Conservation (phyloP, 2,888 invertebrate genomes). For the Lasioglossum lativentre region DNA sequence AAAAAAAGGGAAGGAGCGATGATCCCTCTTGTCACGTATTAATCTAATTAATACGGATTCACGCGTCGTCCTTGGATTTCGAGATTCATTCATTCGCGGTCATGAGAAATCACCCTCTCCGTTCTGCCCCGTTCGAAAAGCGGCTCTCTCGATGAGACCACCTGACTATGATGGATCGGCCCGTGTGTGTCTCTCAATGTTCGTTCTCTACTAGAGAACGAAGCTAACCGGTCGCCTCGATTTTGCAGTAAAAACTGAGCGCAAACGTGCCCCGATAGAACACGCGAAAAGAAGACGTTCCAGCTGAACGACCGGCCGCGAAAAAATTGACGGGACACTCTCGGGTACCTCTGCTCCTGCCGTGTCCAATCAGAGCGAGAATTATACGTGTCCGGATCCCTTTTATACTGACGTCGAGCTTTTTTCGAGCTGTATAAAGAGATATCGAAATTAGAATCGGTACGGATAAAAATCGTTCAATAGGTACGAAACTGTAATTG, state of each 20-base stretch:
- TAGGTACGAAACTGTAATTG: background rate
- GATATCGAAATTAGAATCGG: no score
- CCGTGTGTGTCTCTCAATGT: slow-evolving; percentile 43
- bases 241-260: slow-evolving; percentile 44
- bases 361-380: background rate
- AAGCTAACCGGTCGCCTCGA: slow-evolving; percentile 44
- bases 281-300: slow-evolving; percentile 10
- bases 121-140: slow-evolving; percentile 58
- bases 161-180: slow-evolving; percentile 70
- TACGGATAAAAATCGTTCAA: background rate
- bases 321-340: slow-evolving; percentile 9
- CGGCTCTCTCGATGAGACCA: slow-evolving; percentile 64
- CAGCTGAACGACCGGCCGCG: background rate
- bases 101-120: slow-evolving; percentile 67
- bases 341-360: background rate
- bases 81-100: slow-evolving; percentile 57
- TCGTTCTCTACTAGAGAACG: slow-evolving; percentile 38
- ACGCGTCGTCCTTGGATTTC: slow-evolving; percentile 32
- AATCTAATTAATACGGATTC: slow-evolving; percentile 27
- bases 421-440: no score
- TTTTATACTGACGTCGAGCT: background rate
- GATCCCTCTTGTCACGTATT: background rate
- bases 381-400: background rate
- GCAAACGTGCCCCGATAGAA: slow-evolving; percentile 36
- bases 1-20: background rate